Base-by-base conservation (phyloP, 2,797 vertebrate species). In the Dipus sagitta region DNA sequence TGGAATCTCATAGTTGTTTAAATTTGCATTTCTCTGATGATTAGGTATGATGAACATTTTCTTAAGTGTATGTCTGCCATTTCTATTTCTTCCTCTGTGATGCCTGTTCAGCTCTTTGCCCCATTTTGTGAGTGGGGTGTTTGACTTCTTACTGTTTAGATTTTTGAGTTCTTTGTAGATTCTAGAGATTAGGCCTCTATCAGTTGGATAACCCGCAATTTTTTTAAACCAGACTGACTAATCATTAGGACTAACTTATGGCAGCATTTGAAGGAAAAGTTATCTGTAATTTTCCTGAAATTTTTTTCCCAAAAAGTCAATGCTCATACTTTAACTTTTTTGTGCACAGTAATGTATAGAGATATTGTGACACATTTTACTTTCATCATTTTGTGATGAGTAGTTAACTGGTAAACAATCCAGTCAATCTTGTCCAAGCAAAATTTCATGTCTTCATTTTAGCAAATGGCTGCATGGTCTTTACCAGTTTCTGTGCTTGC, bases 191-290 rank as follows among this genome's bases (percentile, higher is more conserved):
- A n/a, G n/a, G n/a, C n/a, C n/a, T n/a, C n/a, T n/a, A n/a, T n/a
- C n/a, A n/a, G n/a, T n/a, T n/a, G n/a, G n/a, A n/a, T n/a, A n/a
- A n/a, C n/a, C n/a, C n/a, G n/a, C n/a, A n/a, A n/a, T n/a, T 70
- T 92, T 68, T 34, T 65, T 80, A 87, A 82, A 32, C 72, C 26
- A 94, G 32, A 62, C 47, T 84, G 86, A 87, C 67, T 94, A 58
- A 88, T 84, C 92, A 76, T 14, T 89, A 80, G 17, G 38, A 77
- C 88, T 67, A 72, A 78, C 21, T 87, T 92, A 82, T 6, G 83
- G 15, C 9, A 38, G 12, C 2, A 82, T 28, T 95, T 77, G 58
- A 81, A 86, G 74, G 20, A 3, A 78, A 70, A 30, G 34, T 64
- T 83, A 70, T 60, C 88, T 93, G 74, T 77, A 47, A 75, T 72